Evolutionary conservation across 2,113 vertebrate genomes (phyloP).

Genomic region (Fulica atra): DNA sequence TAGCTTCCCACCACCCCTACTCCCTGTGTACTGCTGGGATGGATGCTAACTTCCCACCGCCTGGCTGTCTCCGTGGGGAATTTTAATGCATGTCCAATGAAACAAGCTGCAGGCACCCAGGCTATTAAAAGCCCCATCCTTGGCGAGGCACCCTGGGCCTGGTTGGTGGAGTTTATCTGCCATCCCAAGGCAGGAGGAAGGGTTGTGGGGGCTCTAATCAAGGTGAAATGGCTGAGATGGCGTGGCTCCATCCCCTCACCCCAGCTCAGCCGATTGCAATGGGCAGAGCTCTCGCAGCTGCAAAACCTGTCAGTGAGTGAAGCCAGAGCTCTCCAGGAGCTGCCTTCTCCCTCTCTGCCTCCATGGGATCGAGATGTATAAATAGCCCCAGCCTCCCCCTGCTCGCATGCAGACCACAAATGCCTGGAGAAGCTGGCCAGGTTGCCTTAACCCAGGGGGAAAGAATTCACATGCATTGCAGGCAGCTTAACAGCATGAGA

Average conservation of each 20-base stretch:
- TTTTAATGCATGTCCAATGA: background rate
- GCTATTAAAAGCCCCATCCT: background rate
- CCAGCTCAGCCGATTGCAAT: accelerated
- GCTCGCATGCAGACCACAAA: accelerated
- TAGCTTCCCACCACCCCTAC: accelerated
- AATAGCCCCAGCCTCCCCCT: background rate
- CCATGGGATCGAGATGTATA: background rate
- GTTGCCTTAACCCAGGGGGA: background rate
- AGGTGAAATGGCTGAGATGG: background rate
- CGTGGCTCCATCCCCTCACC: accelerated
- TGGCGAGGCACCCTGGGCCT: background rate
- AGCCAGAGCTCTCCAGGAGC: background rate
- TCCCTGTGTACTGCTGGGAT: too few species aligned
- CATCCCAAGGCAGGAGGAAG: background rate
- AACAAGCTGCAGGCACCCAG: background rate
- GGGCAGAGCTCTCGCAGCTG: background rate
- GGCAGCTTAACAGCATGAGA: background rate
- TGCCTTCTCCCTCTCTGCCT: background rate
- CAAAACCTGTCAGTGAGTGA: background rate
- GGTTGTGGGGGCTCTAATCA: background rate
- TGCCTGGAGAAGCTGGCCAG: background rate
- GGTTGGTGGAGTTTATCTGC: background rate
- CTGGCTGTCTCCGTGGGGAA: background rate
- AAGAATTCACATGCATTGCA: background rate
- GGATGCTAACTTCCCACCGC: accelerated